phyloP scores from a whole-genome alignment of 2,888 invertebrate genomes.

The Congeria kusceri region DNA sequence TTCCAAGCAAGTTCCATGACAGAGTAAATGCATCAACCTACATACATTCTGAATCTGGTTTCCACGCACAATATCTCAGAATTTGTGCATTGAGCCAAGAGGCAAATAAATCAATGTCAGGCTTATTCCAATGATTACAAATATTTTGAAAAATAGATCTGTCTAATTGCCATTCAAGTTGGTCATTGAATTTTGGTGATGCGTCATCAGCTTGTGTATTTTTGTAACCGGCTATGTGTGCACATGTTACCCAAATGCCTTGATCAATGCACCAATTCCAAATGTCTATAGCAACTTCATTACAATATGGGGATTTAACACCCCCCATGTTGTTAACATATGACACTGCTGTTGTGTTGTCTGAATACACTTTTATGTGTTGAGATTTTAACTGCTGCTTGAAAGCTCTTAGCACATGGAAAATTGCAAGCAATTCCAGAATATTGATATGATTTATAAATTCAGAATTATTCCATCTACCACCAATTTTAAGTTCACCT shows the following conservation, averaged over 20 bases:
- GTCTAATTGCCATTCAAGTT: constrained; percentile 25
- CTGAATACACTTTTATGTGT: constrained; percentile 9
- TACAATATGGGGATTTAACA: neutral
- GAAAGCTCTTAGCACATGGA: constrained; percentile 17
- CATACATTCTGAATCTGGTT: constrained; percentile 1
- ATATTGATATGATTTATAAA: constrained; percentile 32
- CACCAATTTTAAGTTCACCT: constrained; percentile 13
- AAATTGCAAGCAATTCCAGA: constrained; percentile 16
- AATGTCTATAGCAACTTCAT: constrained; percentile 9
- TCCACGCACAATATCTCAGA: neutral
- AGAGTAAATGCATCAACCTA: constrained; percentile 15
- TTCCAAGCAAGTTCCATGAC: neutral
- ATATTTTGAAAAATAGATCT: neutral
- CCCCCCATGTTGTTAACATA: constrained; percentile 5
- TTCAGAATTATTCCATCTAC: constrained; percentile 26
- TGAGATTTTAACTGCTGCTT: neutral
- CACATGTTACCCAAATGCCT: constrained; percentile 17
- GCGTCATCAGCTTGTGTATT: constrained; percentile 15
- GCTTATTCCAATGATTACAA: neutral
- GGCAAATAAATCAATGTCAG: neutral
- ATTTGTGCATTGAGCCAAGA: constrained; percentile 4
- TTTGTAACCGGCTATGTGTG: constrained; percentile 17
- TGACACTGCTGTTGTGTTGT: too few relatives aligned
- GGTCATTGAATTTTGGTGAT: constrained; percentile 11
- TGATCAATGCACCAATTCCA: constrained; percentile 10